phyloP scores from a whole-genome alignment of 2,888 invertebrate genomes.

The Lochmaea crataegi region DNA sequence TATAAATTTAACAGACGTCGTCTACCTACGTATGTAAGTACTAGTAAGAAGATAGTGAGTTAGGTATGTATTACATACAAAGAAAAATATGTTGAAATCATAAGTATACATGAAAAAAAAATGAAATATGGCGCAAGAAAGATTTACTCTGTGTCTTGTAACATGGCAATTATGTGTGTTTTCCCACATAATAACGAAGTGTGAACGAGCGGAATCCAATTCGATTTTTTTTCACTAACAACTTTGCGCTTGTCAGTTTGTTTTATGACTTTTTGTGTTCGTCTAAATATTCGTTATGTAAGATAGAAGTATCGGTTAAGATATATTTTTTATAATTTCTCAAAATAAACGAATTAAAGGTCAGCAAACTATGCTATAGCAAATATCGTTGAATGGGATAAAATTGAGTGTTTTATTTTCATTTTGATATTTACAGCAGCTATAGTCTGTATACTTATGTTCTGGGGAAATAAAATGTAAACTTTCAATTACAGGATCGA shows the following conservation, averaged over 20 bases:
- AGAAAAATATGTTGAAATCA: slow-evolving; percentile 16
- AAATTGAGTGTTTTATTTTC: too few species aligned
- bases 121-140: slow-evolving; percentile 16
- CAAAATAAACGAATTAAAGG: background rate
- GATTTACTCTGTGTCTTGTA: slow-evolving; percentile 10
- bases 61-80: slow-evolving; percentile 17
- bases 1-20: slow-evolving; percentile 23
- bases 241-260: background rate
- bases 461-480: too few species aligned
- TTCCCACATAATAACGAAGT: slow-evolving; percentile 12
- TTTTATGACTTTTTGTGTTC: background rate
- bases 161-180: slow-evolving; percentile 8
- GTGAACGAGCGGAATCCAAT: slow-evolving; percentile 5
- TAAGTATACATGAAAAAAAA: slow-evolving; percentile 11
- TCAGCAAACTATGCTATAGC: too few species aligned
- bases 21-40: slow-evolving; percentile 16
- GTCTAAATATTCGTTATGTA: background rate
- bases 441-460: too few species aligned
- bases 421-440: too few species aligned
- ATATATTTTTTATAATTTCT: background rate
- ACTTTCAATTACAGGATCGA: too few species aligned
- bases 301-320: too few species aligned
- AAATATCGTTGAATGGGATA: too few species aligned
- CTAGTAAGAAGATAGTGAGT: background rate
- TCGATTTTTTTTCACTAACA: background rate